phyloP scores from a whole-genome alignment of 1,140 invertebrate species.

The Philaenus spumarius region DNA sequence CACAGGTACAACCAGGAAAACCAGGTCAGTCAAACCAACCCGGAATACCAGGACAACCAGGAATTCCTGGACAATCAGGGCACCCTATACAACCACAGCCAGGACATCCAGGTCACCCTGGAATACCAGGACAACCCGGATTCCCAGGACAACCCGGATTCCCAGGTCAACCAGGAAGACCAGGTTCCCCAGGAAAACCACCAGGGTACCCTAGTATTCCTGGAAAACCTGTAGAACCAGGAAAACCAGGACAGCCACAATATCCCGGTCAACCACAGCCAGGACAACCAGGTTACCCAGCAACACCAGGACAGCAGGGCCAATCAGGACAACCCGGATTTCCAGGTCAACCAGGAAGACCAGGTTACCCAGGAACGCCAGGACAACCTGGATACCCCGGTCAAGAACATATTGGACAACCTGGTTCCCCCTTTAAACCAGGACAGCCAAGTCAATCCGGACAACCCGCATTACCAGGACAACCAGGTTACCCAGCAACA shows the following conservation, averaged over 20 bases:
- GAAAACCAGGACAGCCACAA: slow-evolving; percentile 13
- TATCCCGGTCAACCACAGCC: slow-evolving; percentile 16
- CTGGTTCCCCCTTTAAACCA: slow-evolving; percentile 19
- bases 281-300: slow-evolving; percentile 28
- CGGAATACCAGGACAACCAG: background rate
- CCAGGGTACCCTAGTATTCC: slow-evolving; percentile 26
- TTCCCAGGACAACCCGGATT: slow-evolving; percentile 27
- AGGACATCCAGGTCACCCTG: slow-evolving; percentile 24
- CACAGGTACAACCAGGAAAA: background rate
- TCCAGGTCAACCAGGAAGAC: slow-evolving; percentile 26
- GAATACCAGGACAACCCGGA: slow-evolving; percentile 23
- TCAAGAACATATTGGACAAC: slow-evolving; percentile 20
- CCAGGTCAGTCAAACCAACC: background rate
- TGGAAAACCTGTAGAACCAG: slow-evolving; percentile 21
- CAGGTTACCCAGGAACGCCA: slow-evolving; percentile 14
- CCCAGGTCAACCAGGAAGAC: slow-evolving; percentile 32
- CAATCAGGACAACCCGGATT: slow-evolving; percentile 29
- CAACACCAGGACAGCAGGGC: slow-evolving; percentile 23
- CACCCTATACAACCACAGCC: slow-evolving; percentile 7
- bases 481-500: slow-evolving; percentile 17
- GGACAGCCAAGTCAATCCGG: slow-evolving; percentile 20
- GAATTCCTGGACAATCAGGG: slow-evolving; percentile 7
- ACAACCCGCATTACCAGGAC: slow-evolving; percentile 18
- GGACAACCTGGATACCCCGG: slow-evolving; percentile 24
- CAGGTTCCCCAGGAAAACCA: slow-evolving; percentile 27